Evolutionary conservation across 2,888 invertebrate species (phyloP), one percentile per base, ranked within the genome.

Genomic region (Molorchus minor): DNA sequence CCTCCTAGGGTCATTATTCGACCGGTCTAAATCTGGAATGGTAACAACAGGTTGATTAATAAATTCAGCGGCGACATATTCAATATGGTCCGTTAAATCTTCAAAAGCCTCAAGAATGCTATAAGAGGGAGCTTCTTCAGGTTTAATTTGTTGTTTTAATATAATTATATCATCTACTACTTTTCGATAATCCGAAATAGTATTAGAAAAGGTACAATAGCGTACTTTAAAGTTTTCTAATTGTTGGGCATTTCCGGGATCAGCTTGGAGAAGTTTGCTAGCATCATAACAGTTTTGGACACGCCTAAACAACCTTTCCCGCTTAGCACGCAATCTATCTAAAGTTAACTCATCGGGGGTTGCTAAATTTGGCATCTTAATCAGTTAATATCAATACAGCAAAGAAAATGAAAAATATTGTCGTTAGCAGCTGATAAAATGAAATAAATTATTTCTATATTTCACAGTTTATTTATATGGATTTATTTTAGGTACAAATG

Each of bases 161-260:
- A 19, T 15, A 36, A 55, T 30, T 45, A 55, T 55, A 36, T 45
- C 35, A 10, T 52, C 40, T 10, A 25, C 29, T 1, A 52, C 4
- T 4, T 52, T 25, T 29, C 16, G 17, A 16, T 29, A 45, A 25
- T 55, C 38, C 1, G 15, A 12, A 20, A 17, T 25, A 2, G 45
- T 44, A 16, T 36, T 38, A 10, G 45, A 21, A 46, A 45, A 45
- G 19, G 33, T 38, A n/a, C 8, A 33, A 43, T 53, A 43, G 10
- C 30, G 30, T 13, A 40, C 16, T 40, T 19, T 51, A 30, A 55
- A 45, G 21, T 44, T 45, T 45, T 45, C 45, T 13, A 54, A 40
- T 40, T 51, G 38, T 17, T 10, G 7, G 1, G 0, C 2, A 51
- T 51, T 38, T 10, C 38, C 29, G 2, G 13, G 12, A 7, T 46